phyloP scores from a whole-genome alignment of 2,888 invertebrate species.

The Epicampocera succincta region DNA sequence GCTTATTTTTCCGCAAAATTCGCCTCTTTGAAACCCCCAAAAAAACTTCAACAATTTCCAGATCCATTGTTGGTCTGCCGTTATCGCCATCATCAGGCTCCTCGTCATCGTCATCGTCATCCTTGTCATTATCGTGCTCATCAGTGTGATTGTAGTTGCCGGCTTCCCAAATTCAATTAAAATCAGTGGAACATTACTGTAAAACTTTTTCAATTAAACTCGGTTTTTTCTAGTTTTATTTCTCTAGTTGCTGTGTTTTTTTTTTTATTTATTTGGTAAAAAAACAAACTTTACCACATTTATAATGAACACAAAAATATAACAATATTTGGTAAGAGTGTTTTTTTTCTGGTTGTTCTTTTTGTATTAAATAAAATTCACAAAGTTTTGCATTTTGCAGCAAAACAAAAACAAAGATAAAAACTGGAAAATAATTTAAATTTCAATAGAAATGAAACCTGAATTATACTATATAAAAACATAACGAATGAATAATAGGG shows the following conservation, averaged over 20 bases:
- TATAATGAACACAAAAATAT: slow-evolving; percentile 61
- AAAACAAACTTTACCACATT: slow-evolving; percentile 51
- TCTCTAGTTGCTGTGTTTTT: slow-evolving; percentile 2
- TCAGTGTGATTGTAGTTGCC: slow-evolving; percentile 35
- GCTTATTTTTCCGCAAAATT: not conserved
- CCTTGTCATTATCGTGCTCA: slow-evolving; percentile 25
- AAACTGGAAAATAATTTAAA: slow-evolving; percentile 16
- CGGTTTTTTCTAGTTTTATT: slow-evolving; percentile 43
- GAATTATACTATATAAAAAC: not conserved
- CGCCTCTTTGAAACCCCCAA: not conserved
- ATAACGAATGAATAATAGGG: no score
- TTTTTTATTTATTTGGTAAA: slow-evolving; percentile 36
- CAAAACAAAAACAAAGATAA: not conserved
- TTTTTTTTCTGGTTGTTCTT: not conserved
- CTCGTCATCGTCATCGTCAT: slow-evolving; percentile 21
- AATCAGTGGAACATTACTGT: slow-evolving; percentile 66
- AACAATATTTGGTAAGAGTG: slow-evolving; percentile 38
- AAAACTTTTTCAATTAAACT: slow-evolving; percentile 71
- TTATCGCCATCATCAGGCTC: not conserved
- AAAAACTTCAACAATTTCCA: slow-evolving; percentile 6
- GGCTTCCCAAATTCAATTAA: slow-evolving; percentile 67
- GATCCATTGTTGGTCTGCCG: slow-evolving; percentile 11
- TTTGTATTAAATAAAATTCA: slow-evolving; percentile 31
- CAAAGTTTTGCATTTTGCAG: slow-evolving; percentile 17
- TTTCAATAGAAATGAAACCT: not conserved